Evolutionary conservation across 2,888 invertebrate genomes (phyloP).

Genomic region (Limnephilus auricula): DNA sequence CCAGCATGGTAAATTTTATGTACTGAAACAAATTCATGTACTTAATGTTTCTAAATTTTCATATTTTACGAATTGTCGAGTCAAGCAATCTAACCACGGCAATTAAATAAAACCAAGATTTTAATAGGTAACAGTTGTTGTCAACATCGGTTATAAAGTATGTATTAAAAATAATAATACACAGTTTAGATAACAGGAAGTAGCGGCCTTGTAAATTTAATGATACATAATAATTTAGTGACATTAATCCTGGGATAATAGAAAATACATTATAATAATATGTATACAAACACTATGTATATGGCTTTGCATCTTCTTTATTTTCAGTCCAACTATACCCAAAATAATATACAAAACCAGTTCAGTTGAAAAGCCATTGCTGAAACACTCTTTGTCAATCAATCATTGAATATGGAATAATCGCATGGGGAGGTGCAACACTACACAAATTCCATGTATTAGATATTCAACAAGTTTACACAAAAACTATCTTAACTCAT

Average conservation of each 20-base stretch:
- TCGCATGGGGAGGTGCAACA: too few relatives aligned
- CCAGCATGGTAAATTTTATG: not conserved
- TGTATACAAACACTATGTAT: not conserved
- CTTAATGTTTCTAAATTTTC: not conserved
- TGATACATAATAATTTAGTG: not conserved
- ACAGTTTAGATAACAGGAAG: not conserved
- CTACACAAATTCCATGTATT: too few relatives aligned
- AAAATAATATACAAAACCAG: not conserved
- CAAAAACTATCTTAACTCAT: too few relatives aligned
- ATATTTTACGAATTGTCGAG: not conserved
- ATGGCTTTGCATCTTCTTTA: not conserved
- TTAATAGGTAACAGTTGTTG: not conserved
- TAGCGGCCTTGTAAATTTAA: not conserved
- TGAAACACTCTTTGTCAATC: too few relatives aligned
- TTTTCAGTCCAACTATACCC: not conserved
- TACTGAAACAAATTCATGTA: not conserved
- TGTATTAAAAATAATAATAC: not conserved
- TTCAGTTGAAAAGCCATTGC: not conserved
- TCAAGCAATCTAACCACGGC: not conserved
- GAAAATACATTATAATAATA: not conserved
- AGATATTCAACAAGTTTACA: too few relatives aligned
- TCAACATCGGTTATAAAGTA: not conserved
- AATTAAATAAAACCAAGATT: not conserved
- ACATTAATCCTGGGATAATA: not conserved
- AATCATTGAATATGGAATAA: too few relatives aligned